Evolutionary conservation across 2,888 invertebrate genomes (phyloP).

Genomic region (Dasysyrphus tricinctus): DNA sequence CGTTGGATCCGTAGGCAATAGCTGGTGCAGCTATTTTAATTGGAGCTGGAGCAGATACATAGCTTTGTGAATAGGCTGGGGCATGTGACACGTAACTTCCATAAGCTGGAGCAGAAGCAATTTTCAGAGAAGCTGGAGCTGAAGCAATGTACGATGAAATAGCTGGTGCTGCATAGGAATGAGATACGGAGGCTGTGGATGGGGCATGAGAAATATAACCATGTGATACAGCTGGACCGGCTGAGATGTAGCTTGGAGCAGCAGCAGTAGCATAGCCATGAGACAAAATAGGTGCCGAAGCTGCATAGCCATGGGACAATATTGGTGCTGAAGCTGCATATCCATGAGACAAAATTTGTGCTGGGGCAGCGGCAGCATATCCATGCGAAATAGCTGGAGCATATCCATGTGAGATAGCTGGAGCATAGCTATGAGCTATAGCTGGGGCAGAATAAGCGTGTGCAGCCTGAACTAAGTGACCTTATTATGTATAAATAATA

Average conservation of each 20-base stretch:
- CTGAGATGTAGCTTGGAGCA: slow-evolving; percentile 66
- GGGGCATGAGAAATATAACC: slow-evolving; percentile 77
- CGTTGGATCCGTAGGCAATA: slow-evolving; percentile 55
- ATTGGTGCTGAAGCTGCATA: slow-evolving; percentile 67
- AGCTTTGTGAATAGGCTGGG: slow-evolving; percentile 78
- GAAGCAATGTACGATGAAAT: slow-evolving; percentile 51
- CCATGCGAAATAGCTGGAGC: neutral
- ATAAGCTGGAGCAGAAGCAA: slow-evolving; percentile 80
- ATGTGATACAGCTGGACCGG: slow-evolving; percentile 69
- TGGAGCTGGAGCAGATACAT: slow-evolving; percentile 77
- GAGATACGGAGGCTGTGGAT: slow-evolving; percentile 77
- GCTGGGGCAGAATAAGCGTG: slow-evolving; percentile 77
- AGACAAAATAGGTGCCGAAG: slow-evolving; percentile 52
- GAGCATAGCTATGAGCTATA: slow-evolving; percentile 66
- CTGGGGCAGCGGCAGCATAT: slow-evolving; percentile 57
- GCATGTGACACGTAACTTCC: slow-evolving; percentile 74
- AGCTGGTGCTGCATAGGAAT: slow-evolving; percentile 67
- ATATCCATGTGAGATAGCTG: slow-evolving; percentile 73
- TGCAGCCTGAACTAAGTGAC: slow-evolving; percentile 79
- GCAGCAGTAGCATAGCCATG: slow-evolving; percentile 75
- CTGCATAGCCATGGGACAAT: slow-evolving; percentile 63
- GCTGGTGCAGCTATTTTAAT: slow-evolving; percentile 80
- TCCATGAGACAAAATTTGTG: slow-evolving; percentile 76
- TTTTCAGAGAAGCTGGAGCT: slow-evolving; percentile 77
- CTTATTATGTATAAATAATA: slow-evolving; percentile 66